These are phyloP conservation scores for Poecile atricapillus DNA, from an alignment of 2,113 vertebrate species.

Conservation along the genomic window DNA sequence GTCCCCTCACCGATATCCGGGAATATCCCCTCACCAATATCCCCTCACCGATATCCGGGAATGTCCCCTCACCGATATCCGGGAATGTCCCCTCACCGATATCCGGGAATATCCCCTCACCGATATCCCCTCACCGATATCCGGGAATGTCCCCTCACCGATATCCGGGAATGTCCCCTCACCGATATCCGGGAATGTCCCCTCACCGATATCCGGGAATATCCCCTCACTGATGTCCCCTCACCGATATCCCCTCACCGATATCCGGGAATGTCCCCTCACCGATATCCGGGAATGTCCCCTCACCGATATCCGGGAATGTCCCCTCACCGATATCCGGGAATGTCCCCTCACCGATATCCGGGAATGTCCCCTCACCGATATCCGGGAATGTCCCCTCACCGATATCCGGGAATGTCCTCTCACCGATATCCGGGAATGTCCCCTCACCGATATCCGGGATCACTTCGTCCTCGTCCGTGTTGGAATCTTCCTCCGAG, in stretches of 20 bases:
- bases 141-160: conserved; percentile 60
- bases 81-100: too few relatives aligned
- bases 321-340: too few relatives aligned
- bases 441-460: conserved; percentile 85
- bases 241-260: conserved; percentile 91
- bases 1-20: conserved; percentile 73
- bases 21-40: conserved; percentile 78
- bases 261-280: too few relatives aligned
- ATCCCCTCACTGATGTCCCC: too few relatives aligned
- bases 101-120: conserved; percentile 43
- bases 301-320: conserved; percentile 88
- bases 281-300: conserved; percentile 74
- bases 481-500: conserved; percentile 89
- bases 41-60: conserved; percentile 32
- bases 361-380: too few relatives aligned
- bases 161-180: too few relatives aligned
- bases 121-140: conserved; percentile 87
- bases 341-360: conserved; percentile 78
- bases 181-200: too few relatives aligned
- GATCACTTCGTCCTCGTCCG: conserved; percentile 93
- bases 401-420: conserved; percentile 96
- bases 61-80: conserved; percentile 81
- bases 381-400: too few relatives aligned
- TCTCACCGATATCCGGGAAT: too few relatives aligned
- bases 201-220: conserved; percentile 88